Evolutionary conservation across 1,140 invertebrate species (phyloP).

Genomic region (Phymorhynchus buccinoides): DNA sequence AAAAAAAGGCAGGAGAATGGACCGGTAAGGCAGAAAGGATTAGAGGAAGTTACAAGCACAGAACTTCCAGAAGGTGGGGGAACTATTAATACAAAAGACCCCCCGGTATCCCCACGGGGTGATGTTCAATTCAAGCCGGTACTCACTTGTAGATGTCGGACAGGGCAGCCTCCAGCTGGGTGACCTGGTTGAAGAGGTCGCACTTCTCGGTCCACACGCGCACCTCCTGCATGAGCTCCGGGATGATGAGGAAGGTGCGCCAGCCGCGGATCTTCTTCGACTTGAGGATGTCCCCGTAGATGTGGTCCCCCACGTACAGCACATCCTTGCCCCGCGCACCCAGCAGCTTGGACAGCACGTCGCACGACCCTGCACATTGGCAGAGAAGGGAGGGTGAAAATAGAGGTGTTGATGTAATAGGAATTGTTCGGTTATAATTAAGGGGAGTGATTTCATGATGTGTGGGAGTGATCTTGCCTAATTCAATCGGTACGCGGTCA

Average conservation of each 20-base stretch:
- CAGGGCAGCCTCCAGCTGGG: constrained; percentile 89
- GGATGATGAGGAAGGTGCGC: constrained; percentile 98
- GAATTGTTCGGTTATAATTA: background rate
- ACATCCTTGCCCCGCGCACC: constrained; percentile 98
- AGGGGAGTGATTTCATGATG: no score
- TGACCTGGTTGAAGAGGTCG: constrained; percentile 91
- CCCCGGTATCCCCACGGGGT: no score
- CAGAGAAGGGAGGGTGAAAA: no score
- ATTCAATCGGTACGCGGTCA: no score
- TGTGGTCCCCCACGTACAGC: constrained; percentile 95
- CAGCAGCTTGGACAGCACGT: constrained; percentile 96
- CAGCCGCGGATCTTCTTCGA: constrained; percentile 98
- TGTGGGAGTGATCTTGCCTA: no score
- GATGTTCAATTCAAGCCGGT: no score
- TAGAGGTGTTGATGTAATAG: background rate
- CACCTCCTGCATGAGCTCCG: constrained; percentile 94
- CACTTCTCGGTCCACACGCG: constrained; percentile 98
- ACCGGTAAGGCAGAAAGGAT: no score
- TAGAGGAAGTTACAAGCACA: no score
- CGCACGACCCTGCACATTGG: constrained; percentile 96
- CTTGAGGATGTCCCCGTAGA: constrained; percentile 98
- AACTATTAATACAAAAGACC: no score
- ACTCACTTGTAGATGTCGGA: constrained; percentile 93
- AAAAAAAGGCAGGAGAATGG: no score
- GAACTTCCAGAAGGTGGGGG: no score